Percentiles rank a stretch among this genome's conserved stretches.
Evolutionary conservation across 2,797 vertebrate genomes (phyloP).

Genomic region (Tokudaia muenninki): DNA sequence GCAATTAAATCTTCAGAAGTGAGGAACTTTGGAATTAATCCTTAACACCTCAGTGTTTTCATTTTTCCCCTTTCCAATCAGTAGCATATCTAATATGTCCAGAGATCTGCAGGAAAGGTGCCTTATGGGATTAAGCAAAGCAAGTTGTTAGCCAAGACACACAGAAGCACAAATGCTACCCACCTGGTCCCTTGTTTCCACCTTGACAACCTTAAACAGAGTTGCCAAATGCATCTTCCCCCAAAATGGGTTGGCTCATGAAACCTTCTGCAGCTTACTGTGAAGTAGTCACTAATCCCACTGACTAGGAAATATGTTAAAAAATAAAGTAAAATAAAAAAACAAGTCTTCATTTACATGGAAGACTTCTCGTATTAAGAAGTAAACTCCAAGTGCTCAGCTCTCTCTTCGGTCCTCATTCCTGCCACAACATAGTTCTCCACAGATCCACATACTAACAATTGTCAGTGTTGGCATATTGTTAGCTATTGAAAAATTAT

Average conservation of each 20-base stretch:
- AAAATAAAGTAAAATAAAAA: background rate
- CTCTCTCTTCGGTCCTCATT: background rate
- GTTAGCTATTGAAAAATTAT: background rate
- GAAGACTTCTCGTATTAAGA: background rate
- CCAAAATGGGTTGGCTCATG: background rate
- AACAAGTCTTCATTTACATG: background rate
- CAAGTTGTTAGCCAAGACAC: slow-evolving; percentile 62
- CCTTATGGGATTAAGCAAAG: slow-evolving; percentile 56
- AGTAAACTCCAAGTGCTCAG: background rate
- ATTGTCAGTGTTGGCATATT: background rate
- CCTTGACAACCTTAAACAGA: slow-evolving; percentile 23
- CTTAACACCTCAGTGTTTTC: slow-evolving; percentile 57
- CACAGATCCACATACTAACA: background rate
- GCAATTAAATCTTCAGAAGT: slow-evolving; percentile 67
- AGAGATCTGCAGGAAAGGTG: slow-evolving; percentile 11
- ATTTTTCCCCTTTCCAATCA: slow-evolving; percentile 67
- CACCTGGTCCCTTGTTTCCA: background rate
- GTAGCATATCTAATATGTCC: slow-evolving; percentile 43
- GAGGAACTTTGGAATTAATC: slow-evolving; percentile 74
- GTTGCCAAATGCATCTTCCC: slow-evolving; percentile 31
- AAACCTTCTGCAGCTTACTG: background rate
- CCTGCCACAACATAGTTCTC: background rate
- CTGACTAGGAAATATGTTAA: background rate
- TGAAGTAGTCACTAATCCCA: background rate
- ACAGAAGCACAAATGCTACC: background rate